Evolutionary conservation across 2,113 vertebrate species (phyloP).

Genomic region (Glaucidium brasilianum): DNA sequence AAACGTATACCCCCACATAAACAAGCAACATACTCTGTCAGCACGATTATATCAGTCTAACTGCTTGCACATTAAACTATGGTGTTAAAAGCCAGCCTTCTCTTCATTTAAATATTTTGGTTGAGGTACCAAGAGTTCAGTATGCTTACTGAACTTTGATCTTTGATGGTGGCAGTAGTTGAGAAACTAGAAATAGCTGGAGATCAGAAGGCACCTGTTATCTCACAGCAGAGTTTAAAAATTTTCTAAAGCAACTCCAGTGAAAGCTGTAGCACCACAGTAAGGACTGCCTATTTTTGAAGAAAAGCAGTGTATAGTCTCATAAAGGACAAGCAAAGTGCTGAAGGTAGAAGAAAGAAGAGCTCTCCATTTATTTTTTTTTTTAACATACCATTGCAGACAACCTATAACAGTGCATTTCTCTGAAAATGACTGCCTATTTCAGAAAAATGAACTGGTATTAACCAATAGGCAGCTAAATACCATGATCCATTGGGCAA

Average conservation of each 20-base stretch:
- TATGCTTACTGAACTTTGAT: accelerated
- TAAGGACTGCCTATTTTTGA: neutral
- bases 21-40: neutral
- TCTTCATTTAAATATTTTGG: neutral
- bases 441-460: neutral
- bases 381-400: neutral
- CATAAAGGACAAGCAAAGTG: neutral
- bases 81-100: neutral
- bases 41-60: neutral
- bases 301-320: neutral
- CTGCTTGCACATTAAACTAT: neutral
- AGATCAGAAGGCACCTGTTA: neutral
- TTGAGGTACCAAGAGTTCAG: neutral
- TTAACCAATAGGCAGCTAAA: neutral
- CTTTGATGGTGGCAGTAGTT: neutral
- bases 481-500: neutral
- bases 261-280: neutral
- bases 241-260: neutral
- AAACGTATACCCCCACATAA: neutral
- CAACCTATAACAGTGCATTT: neutral
- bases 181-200: neutral
- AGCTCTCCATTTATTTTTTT: neutral
- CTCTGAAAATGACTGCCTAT: neutral
- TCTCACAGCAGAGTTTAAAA: neutral
- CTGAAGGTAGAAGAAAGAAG: neutral